Evolutionary conservation across 2,113 vertebrate species (phyloP).

Genomic region (Acrocephalus arundinaceus): DNA sequence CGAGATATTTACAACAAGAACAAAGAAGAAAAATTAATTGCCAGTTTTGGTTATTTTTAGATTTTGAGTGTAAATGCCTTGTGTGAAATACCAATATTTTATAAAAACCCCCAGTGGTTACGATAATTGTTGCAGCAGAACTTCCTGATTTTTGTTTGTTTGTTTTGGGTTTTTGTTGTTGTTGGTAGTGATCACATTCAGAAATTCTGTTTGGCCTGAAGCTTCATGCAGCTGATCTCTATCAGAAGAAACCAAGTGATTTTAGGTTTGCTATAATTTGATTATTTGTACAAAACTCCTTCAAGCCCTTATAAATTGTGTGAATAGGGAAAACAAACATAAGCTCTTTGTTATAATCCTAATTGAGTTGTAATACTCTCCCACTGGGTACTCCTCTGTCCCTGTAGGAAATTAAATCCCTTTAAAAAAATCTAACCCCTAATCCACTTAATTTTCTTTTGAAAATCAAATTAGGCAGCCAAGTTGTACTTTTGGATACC

Average conservation of each 20-base stretch:
- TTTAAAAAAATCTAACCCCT: conserved; percentile 22
- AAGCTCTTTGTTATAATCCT: conserved; percentile 24
- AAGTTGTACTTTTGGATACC: background rate
- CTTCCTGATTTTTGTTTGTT: background rate
- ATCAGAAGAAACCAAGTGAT: background rate
- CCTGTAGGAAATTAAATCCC: conserved; percentile 29
- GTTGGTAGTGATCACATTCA: background rate
- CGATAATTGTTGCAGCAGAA: background rate
- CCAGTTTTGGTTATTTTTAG: background rate
- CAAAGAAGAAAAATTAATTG: background rate
- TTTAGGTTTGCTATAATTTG: background rate
- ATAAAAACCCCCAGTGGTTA: fast-evolving
- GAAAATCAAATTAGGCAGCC: conserved; percentile 13
- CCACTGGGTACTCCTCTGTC: background rate
- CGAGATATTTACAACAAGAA: background rate
- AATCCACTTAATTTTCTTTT: conserved; percentile 57
- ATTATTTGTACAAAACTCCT: conserved; percentile 2
- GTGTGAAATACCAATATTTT: background rate
- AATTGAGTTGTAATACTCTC: conserved; percentile 42
- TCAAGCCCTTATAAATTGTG: background rate
- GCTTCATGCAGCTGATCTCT: background rate
- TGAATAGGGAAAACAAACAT: conserved; percentile 15
- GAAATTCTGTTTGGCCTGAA: background rate
- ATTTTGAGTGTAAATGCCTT: background rate
- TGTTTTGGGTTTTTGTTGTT: background rate